Evolutionary conservation across 2,113 vertebrate species (phyloP).

Genomic region (Pterocles burchelli): DNA sequence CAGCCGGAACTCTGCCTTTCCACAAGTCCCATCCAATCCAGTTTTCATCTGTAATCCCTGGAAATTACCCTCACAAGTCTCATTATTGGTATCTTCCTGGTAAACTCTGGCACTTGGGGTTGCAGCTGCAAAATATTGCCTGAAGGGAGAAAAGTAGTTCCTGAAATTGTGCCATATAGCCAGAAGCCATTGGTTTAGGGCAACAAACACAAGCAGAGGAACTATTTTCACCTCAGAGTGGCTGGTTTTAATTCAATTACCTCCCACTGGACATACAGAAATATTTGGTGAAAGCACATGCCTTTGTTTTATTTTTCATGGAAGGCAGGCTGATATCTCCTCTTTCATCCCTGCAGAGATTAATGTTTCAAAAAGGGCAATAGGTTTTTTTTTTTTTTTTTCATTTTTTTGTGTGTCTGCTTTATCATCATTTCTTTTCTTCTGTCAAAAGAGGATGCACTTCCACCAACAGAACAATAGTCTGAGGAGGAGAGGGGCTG

Average conservation of each 20-base stretch:
- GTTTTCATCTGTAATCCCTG: background rate
- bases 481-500: background rate
- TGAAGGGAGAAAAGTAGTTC: background rate
- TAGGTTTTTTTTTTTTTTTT: background rate
- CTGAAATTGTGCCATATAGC: background rate
- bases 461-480: background rate
- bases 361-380: background rate
- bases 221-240: background rate
- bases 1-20: background rate
- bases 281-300: background rate
- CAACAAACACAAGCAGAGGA: background rate
- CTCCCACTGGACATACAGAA: background rate
- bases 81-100: background rate
- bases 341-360: background rate
- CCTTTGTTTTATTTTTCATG: slow-evolving; percentile 45
- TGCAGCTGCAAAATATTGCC: background rate
- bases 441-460: background rate
- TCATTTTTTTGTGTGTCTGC: background rate
- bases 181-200: background rate
- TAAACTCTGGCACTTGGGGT: background rate
- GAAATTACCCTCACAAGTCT: background rate
- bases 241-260: slow-evolving; percentile 13
- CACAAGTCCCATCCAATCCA: background rate
- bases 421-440: background rate
- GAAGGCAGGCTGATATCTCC: background rate